phyloP scores from a whole-genome alignment of 2,113 vertebrate species.

The Meleagris gallopavo region DNA sequence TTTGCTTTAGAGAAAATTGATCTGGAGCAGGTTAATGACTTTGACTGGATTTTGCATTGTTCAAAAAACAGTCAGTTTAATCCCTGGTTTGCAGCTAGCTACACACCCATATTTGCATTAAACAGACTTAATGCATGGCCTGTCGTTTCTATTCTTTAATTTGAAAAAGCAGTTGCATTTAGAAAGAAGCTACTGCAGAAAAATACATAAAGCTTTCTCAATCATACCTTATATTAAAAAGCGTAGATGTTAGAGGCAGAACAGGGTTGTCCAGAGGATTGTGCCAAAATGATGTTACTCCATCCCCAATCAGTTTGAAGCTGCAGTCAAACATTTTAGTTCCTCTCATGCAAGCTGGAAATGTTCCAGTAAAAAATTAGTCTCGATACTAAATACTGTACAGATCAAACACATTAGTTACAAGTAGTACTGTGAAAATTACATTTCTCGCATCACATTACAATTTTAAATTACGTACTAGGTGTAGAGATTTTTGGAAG shows the following conservation, averaged over 20 bases:
- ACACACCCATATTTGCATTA: not conserved
- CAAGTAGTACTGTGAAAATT: not conserved
- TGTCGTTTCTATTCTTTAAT: not conserved
- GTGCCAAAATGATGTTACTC: not conserved
- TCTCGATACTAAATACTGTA: not conserved
- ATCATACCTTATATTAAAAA: not conserved
- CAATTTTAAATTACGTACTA: not conserved
- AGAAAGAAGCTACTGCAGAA: not conserved
- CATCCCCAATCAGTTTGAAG: not conserved
- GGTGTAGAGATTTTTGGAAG: not conserved
- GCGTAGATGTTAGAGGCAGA: accelerated
- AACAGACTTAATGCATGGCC: not conserved
- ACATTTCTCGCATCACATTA: not conserved
- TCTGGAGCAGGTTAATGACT: not conserved
- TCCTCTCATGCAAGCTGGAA: not conserved
- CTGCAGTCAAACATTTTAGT: not conserved
- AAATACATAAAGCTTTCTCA: not conserved
- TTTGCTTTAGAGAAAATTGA: constrained; percentile 4
- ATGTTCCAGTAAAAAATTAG: not conserved
- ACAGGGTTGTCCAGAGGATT: not conserved
- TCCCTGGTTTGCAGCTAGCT: not conserved
- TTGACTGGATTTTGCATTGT: not conserved
- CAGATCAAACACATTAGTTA: not conserved
- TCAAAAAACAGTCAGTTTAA: not conserved
- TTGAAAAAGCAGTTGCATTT: not conserved